These are phyloP conservation scores for Acrocephalus kingi DNA, from an alignment of 2,113 vertebrate species.

Conservation along the genomic window DNA sequence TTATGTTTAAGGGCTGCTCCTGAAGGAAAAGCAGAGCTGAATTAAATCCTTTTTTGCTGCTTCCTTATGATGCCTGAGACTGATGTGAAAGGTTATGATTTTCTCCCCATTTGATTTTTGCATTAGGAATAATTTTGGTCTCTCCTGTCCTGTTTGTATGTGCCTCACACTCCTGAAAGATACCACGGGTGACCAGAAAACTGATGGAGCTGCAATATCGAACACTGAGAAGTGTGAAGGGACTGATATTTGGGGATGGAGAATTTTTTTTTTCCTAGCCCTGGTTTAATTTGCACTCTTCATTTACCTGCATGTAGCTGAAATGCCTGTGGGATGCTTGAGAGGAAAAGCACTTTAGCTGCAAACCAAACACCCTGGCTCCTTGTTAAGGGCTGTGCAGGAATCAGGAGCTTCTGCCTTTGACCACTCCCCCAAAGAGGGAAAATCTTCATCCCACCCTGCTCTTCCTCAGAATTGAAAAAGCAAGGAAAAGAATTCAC, in stretches of 20 bases:
- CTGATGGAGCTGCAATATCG: background rate
- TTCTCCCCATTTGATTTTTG: background rate
- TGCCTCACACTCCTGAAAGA: background rate
- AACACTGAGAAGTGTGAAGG: background rate
- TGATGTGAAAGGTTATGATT: background rate
- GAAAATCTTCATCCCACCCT: background rate
- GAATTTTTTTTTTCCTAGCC: background rate
- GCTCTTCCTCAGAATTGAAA: background rate
- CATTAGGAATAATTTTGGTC: background rate
- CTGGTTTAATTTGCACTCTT: slow-evolving; percentile 6
- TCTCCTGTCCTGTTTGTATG: background rate
- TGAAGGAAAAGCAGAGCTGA: background rate
- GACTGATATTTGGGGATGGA: background rate
- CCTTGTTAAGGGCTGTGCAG: background rate
- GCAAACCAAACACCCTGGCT: background rate
- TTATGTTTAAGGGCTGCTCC: background rate
- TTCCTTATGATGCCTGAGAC: background rate
- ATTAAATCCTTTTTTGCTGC: background rate
- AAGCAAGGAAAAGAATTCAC: background rate
- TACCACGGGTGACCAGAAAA: background rate
- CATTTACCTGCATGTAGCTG: background rate
- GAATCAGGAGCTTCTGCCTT: background rate
- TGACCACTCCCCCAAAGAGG: background rate
- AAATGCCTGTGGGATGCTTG: background rate
- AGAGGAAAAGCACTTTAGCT: background rate